Evolutionary conservation across 2,888 invertebrate genomes (phyloP), one percentile per base, ranked within the genome.

Genomic region (Plusia festucae): DNA sequence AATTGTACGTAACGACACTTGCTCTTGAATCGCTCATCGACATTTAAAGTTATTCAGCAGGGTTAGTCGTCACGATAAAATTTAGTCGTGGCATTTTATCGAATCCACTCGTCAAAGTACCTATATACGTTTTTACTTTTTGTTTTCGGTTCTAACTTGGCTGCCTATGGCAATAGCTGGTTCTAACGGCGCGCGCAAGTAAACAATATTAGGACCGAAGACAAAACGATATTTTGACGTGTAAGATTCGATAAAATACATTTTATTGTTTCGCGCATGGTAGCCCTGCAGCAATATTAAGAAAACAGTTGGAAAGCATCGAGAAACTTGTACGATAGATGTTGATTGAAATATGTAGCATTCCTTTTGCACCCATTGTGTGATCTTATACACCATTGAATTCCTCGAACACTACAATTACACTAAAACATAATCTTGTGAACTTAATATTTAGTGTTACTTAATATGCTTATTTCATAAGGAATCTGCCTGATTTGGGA

Each of bases 31-130:
- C 51, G 57, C 65, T 68, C 61, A 70, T 70, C 73, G 57, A 63
- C 62, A 71, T 78, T 78, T 68, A 81, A 79, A 78, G 62, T 78
- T 78, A 78, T 78, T 73, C 78, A 75, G 51, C n/a, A n/a, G n/a
- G n/a, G n/a, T n/a, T n/a, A n/a, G n/a, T n/a, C n/a, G n/a, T n/a
- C n/a, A n/a, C n/a, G n/a, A n/a, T n/a, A n/a, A n/a, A n/a, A n/a
- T n/a, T n/a, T n/a, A n/a, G n/a, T n/a, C n/a, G n/a, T n/a, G n/a
- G n/a, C n/a, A n/a, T n/a, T n/a, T n/a, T n/a, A n/a, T n/a, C n/a
- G n/a, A n/a, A n/a, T n/a, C n/a, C n/a, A n/a, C n/a, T n/a, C n/a
- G n/a, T n/a, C n/a, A n/a, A n/a, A n/a, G n/a, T n/a, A n/a, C n/a
- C n/a, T n/a, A n/a, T n/a, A n/a, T n/a, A n/a, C n/a, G n/a, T n/a